Conservation (phyloP, 1,140 invertebrate species). For the Sipha flava region DNA sequence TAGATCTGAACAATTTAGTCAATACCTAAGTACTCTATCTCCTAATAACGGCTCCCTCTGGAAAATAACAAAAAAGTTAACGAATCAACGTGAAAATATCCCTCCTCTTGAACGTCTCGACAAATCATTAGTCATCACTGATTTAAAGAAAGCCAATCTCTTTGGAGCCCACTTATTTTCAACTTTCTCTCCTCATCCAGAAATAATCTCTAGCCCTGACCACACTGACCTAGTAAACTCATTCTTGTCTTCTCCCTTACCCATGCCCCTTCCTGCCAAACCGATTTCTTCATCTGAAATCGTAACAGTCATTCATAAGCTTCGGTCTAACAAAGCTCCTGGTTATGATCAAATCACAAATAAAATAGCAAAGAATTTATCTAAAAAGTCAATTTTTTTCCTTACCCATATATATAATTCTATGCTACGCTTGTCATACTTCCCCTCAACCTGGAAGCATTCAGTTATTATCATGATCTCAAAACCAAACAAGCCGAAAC, state of each 20-base stretch:
- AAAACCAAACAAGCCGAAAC: conserved; percentile 39
- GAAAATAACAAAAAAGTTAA: too few species aligned
- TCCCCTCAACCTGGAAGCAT: too few species aligned
- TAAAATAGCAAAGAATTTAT: too few species aligned
- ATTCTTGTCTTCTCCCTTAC: neutral
- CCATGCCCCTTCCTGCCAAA: too few species aligned
- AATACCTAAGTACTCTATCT: neutral
- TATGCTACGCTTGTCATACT: too few species aligned
- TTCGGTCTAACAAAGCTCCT: neutral
- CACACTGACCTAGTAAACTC: neutral
- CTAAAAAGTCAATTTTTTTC: neutral
- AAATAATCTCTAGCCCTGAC: neutral
- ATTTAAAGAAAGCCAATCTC: too few species aligned
- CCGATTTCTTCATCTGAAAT: neutral
- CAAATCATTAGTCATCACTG: neutral
- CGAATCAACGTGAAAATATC: too few species aligned
- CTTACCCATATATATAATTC: conserved; percentile 5
- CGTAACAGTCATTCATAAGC: neutral
- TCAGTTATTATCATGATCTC: too few species aligned
- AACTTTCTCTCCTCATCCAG: neutral
- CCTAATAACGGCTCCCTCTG: too few species aligned
- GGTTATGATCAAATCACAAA: neutral
- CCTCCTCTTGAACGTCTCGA: neutral
- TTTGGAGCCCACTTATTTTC: too few species aligned
- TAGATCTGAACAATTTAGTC: neutral